phyloP scores from a whole-genome alignment of 2,888 invertebrate genomes.

The Ophioninae sp. region DNA sequence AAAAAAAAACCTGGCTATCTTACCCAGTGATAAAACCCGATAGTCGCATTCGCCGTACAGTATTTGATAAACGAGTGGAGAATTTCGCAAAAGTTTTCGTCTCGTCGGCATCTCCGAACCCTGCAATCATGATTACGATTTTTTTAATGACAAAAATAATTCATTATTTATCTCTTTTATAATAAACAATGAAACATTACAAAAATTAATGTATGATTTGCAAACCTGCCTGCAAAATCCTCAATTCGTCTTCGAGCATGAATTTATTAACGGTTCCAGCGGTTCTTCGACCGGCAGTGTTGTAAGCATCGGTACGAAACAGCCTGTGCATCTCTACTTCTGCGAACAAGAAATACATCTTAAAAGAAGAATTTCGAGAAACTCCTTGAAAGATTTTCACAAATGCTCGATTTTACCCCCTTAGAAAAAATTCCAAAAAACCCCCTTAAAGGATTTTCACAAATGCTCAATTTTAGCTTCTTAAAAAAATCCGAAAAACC shows the following conservation, averaged over 20 bases:
- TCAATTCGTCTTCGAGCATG: conserved; percentile 82
- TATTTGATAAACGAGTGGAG: conserved; percentile 84
- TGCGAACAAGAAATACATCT: conserved; percentile 70
- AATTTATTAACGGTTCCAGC: conserved; percentile 72
- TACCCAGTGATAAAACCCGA: conserved; percentile 83
- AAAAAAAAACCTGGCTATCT: neutral
- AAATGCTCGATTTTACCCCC: too few species aligned
- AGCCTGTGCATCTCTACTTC: conserved; percentile 85
- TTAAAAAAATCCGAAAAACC: too few species aligned
- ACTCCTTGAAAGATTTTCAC: too few species aligned
- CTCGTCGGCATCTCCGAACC: conserved; percentile 83
- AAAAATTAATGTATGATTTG: too few species aligned
- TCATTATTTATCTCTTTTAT: too few species aligned
- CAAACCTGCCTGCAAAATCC: conserved; percentile 81
- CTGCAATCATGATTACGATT: conserved; percentile 73
- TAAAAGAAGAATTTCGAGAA: too few species aligned
- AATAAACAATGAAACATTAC: too few species aligned
- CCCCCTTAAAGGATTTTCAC: too few species aligned
- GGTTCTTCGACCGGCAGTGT: conserved; percentile 82
- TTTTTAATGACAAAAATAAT: too few species aligned
- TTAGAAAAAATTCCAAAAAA: too few species aligned
- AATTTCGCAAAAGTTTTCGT: conserved; percentile 83
- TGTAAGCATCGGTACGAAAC: conserved; percentile 85
- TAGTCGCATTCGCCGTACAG: conserved; percentile 84
- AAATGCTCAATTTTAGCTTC: too few species aligned